Evolutionary conservation across 2,888 invertebrate genomes (phyloP), one percentile per base, ranked within the genome.

Genomic region (Brachypterus glaber): DNA sequence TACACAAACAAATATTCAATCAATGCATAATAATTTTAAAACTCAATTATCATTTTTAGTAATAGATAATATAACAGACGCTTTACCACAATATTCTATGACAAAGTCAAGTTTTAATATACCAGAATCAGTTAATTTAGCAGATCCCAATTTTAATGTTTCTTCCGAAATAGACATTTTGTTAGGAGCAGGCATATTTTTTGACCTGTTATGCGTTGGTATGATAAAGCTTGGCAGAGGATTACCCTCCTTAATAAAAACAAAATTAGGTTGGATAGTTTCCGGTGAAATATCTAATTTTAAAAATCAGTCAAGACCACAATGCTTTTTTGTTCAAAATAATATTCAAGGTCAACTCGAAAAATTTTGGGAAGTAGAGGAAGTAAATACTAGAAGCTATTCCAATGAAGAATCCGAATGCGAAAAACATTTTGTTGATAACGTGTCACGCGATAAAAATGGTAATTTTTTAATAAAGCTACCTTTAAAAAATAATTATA

Each of bases 211-310:
- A n/a, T n/a, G n/a, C 21, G 14, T 41, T 2, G 26, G 38, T 34
- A 18, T 40, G 35, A 25, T 18, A 12, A 39, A 24, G n/a, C 13
- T 40, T 31, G 39, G 35, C 13, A 9, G 5, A 9, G 17, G 17
- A 27, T 21, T 16, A 16, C 41, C 46, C 8, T 14, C 37, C 9
- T 24, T 46, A 7, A 39, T 41, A 29, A 44, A 46, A 34, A 44
- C 44, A 9, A 32, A 40, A 13, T 40, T 52, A 5, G 53, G 54
- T 4, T 54, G 53, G 51, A 36, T 52, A 2, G 16, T 37, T n/a
- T 8, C 37, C 48, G 11, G 37, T 44, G 0, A 47, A 48, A 26
- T 24, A 24, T 9, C 17, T 35, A 37, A 11, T 11, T 29, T 29
- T 14, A 8, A 16, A 14, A n/a, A 8, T 32, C 7, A 14, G 16